Evolutionary conservation across 1,140 invertebrate genomes (phyloP).

Genomic region (Drosophila ogumai): DNA sequence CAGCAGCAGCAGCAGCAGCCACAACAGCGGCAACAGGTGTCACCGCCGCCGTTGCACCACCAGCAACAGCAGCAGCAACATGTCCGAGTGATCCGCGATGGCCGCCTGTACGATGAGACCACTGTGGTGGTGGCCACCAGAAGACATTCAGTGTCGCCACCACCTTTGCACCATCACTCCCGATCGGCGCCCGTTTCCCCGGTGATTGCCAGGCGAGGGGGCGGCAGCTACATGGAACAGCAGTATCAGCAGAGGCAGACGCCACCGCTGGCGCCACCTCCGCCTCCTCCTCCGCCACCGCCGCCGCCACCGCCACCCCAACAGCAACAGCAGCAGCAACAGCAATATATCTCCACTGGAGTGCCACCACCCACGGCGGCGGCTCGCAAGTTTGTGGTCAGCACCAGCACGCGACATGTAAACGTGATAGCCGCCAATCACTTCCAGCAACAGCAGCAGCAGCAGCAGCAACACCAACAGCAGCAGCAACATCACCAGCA

Average conservation of each 20-base stretch:
- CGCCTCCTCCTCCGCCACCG: slow-evolving; percentile 45
- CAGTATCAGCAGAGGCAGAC: slow-evolving; percentile 68
- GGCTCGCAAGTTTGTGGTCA: slow-evolving; percentile 76
- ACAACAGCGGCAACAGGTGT: slow-evolving; percentile 42
- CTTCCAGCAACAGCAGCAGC: slow-evolving; percentile 65
- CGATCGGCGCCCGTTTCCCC: slow-evolving; percentile 74
- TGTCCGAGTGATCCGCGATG: slow-evolving; percentile 81
- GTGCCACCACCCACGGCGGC: slow-evolving; percentile 59
- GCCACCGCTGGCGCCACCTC: slow-evolving; percentile 55
- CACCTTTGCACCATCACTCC: slow-evolving; percentile 77
- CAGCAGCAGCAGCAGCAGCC: slow-evolving; percentile 47
- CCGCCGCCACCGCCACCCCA: slow-evolving; percentile 49
- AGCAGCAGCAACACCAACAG: slow-evolving; percentile 55
- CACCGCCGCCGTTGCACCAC: slow-evolving; percentile 72
- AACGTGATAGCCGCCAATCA: slow-evolving; percentile 74
- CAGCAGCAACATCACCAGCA: slow-evolving; percentile 53
- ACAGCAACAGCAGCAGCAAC: slow-evolving; percentile 44
- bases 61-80: slow-evolving; percentile 66
- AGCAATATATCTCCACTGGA: slow-evolving; percentile 37
- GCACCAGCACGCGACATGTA: slow-evolving; percentile 74
- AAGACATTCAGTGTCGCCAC: slow-evolving; percentile 76
- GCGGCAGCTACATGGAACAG: slow-evolving; percentile 45
- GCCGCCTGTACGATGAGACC: slow-evolving; percentile 76
- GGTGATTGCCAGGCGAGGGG: slow-evolving; percentile 46
- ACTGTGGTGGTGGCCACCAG: slow-evolving; percentile 44